phyloP scores from a whole-genome alignment of 2,888 invertebrate species.

The Horisme vitalbata region DNA sequence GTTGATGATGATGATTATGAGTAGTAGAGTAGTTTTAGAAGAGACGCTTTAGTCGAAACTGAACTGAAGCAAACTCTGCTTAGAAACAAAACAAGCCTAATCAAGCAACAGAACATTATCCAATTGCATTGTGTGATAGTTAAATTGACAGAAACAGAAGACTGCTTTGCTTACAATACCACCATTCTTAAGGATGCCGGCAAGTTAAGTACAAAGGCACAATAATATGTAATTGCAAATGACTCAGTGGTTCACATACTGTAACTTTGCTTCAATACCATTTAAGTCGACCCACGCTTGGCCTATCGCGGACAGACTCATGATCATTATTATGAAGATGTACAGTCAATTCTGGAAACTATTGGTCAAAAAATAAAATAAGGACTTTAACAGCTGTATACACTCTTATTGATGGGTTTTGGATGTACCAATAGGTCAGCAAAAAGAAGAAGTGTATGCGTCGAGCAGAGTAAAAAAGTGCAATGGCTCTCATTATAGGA shows the following conservation, averaged over 20 bases:
- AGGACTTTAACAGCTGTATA: too few species aligned
- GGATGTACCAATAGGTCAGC: too few species aligned
- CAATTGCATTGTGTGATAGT: conserved; percentile 47
- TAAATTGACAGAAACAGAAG: conserved; percentile 72
- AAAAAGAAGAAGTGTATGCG: too few species aligned
- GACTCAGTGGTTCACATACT: conserved; percentile 75
- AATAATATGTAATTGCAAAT: conserved; percentile 83
- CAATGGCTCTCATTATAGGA: too few species aligned
- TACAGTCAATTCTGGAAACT: too few species aligned
- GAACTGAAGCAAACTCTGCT: neutral
- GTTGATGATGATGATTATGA: too few species aligned
- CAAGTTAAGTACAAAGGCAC: conserved; percentile 75
- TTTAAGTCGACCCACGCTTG: conserved; percentile 71
- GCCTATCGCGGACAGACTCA: too few species aligned
- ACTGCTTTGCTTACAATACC: conserved; percentile 78
- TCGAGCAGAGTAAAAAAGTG: too few species aligned
- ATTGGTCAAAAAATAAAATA: too few species aligned
- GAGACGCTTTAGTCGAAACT: neutral
- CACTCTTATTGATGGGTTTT: too few species aligned
- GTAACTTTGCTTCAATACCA: conserved; percentile 64
- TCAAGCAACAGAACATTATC: conserved; percentile 41
- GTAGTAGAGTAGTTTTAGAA: too few species aligned
- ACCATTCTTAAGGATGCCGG: conserved; percentile 57
- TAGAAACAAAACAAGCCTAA: conserved; percentile 24
- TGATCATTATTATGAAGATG: too few species aligned